Base-by-base conservation (phyloP, 92 coral and sea anemone genomes). In the Scolanthus callimorphus region DNA sequence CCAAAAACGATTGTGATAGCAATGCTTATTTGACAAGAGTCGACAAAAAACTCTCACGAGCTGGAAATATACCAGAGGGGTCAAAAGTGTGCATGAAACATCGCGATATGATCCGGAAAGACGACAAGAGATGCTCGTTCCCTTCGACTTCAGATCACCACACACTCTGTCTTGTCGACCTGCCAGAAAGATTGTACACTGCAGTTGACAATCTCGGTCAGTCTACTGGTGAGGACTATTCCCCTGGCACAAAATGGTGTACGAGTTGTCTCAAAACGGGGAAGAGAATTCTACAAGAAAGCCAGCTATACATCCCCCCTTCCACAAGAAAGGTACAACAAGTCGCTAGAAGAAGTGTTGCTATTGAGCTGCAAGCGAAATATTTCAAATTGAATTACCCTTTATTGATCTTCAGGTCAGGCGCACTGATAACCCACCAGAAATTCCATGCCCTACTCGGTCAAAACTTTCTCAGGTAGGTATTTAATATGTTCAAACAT, bases 71-170 rank as follows among this genome's bases (percentile, higher is more conserved):
- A 9, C 52, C 17, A 21, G 67, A 22, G 10, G 61, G 68, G 1
- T 24, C 60, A 1, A 26, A 28, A 49, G 29, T 71, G 34, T 60
- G 69, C 26, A 48, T 31, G 20, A 27, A 26, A 15, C 62, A 60
- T 38, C 29, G 78, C 46, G 61, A 60, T 46, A 55, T 59, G 51
- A 57, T 27, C 27, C 54, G 22, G 24, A 59, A 65, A 28, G 30
- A 31, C 45, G 58, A 71, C 39, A 51, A 50, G 37, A 26, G 69
- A 27, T 60, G 69, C 58, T 71, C 69, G 43, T 63, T 60, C 28
- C 62, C 78, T 11, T 17, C 3, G 2, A 4, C 52, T 9, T 46
- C 52, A 9, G 11, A 46, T 4, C 4, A 9, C 11, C 23, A 46
- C 52, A 46, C 17, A 6, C 17, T 19, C 52, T 46, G 17, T 9